Evolutionary conservation across 2,113 vertebrate species (phyloP).

Genomic region (Poeciliopsis turrubarensis): DNA sequence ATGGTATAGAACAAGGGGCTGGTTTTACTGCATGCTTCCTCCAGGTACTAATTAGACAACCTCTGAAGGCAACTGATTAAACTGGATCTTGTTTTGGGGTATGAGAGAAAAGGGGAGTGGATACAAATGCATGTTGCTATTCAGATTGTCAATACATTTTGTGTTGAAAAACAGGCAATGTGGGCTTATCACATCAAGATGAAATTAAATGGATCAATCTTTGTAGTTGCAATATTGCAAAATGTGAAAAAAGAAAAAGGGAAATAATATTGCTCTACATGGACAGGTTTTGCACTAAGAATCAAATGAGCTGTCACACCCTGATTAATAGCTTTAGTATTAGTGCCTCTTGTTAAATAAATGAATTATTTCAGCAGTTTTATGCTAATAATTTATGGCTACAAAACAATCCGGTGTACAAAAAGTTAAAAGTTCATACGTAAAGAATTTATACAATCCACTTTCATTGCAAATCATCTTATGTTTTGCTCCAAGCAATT

Average conservation of each 20-base stretch:
- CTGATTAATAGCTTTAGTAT: slow-evolving; percentile 43
- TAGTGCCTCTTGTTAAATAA: slow-evolving; percentile 16
- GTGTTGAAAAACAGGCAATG: too few relatives aligned
- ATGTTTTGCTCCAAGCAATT: too few relatives aligned
- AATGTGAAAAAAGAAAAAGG: background rate
- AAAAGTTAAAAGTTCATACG: background rate
- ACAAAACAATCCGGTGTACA: background rate
- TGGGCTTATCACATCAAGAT: background rate
- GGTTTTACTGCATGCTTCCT: too few relatives aligned
- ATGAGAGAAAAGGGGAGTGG: too few relatives aligned
- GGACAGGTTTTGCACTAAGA: slow-evolving; percentile 18
- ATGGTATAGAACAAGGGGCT: too few relatives aligned
- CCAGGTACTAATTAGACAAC: too few relatives aligned
- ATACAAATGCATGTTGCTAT: too few relatives aligned
- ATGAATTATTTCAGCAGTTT: slow-evolving; percentile 27
- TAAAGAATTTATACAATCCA: slow-evolving; percentile 6
- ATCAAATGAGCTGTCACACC: slow-evolving; percentile 20
- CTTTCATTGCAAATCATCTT: slow-evolving; percentile 3
- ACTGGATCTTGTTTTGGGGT: too few relatives aligned
- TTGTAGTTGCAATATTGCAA: background rate
- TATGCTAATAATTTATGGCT: background rate
- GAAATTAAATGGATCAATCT: background rate
- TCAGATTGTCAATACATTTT: too few relatives aligned
- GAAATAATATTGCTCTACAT: background rate
- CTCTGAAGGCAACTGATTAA: too few relatives aligned